Conservation (phyloP, 2,888 invertebrate species). For the Ochropleura plecta region DNA sequence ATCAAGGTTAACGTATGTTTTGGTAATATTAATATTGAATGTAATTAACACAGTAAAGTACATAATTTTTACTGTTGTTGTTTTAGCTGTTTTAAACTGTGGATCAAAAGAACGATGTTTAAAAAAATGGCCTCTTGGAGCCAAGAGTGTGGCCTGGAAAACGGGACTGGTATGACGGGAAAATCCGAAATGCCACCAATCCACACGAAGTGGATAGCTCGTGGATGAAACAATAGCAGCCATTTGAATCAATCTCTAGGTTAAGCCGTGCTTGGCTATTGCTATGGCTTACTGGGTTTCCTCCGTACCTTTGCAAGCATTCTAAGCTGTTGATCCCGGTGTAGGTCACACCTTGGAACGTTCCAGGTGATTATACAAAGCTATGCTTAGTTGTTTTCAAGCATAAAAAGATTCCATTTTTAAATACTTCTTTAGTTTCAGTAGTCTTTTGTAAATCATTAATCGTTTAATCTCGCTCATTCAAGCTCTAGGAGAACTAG, state of each 20-base stretch:
- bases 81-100: slow-evolving; percentile 33
- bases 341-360: not conserved
- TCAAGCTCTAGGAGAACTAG: not conserved
- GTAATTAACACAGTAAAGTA: slow-evolving; percentile 50
- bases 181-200: not conserved
- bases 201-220: not conserved
- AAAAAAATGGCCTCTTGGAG: not conserved
- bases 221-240: too few species aligned
- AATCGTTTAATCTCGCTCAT: not conserved
- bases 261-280: too few species aligned
- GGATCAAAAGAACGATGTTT: not conserved
- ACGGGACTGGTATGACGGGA: too few species aligned
- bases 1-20: slow-evolving; percentile 54
- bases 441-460: not conserved
- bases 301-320: too few species aligned
- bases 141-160: not conserved
- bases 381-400: not conserved
- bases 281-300: too few species aligned
- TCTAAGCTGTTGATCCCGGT: too few species aligned
- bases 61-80: slow-evolving; percentile 22
- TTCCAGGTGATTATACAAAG: too few species aligned
- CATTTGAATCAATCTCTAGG: too few species aligned
- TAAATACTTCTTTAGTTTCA: not conserved
- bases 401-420: not conserved
- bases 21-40: slow-evolving; percentile 52